These are phyloP conservation scores for Linurgus olivaceus DNA, from an alignment of 2,797 vertebrate species.

Conservation along the genomic window DNA sequence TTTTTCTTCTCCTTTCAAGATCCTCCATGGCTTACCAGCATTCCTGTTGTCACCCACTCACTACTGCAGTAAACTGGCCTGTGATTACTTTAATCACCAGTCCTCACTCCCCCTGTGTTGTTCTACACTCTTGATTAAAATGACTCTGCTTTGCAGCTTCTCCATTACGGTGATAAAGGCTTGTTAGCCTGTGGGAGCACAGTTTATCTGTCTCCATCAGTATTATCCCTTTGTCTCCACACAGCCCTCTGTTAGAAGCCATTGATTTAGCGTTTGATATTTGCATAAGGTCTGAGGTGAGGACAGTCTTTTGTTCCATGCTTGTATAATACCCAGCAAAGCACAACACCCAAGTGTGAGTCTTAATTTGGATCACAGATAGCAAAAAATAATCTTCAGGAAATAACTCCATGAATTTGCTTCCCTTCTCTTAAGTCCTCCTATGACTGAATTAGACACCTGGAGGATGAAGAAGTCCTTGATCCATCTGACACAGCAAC, in stretches of 20 bases:
- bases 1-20: not conserved
- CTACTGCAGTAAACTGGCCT: not conserved
- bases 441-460: not conserved
- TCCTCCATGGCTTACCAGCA: not conserved
- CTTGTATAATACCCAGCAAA: not conserved
- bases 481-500: not conserved
- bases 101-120: not conserved
- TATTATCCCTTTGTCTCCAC: not conserved
- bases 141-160: not conserved
- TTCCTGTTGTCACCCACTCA: not conserved
- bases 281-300: not conserved
- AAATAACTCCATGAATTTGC: not conserved
- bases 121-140: not conserved
- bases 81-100: not conserved
- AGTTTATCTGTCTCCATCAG: slow-evolving; percentile 8
- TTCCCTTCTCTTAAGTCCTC: not conserved
- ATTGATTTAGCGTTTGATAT: not conserved
- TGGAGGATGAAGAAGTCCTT: not conserved
- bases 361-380: not conserved
- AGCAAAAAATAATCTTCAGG: not conserved
- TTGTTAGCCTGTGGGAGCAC: not conserved
- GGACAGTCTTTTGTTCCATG: not conserved
- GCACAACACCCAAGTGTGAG: not conserved
- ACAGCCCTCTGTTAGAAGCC: not conserved
- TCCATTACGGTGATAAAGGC: not conserved